These are phyloP conservation scores for Hystrix cristata DNA, from an alignment of 2,113 vertebrate species.

Conservation along the genomic window DNA sequence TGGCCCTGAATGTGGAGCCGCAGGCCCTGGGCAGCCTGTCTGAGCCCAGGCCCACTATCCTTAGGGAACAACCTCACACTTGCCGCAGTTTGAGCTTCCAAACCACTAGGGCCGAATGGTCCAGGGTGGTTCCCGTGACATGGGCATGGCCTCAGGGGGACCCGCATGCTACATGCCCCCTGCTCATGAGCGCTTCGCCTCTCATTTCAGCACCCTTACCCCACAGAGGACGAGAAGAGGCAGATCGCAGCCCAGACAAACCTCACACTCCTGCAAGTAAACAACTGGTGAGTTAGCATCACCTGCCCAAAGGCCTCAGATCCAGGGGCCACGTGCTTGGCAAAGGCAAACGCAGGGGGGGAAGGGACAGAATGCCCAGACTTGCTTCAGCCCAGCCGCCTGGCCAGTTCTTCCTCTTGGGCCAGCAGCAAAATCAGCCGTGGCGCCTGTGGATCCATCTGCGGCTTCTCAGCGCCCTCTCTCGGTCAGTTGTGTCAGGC, in stretches of 20 bases:
- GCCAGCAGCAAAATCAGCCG: background rate
- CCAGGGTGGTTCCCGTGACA: background rate
- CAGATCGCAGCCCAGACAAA: conserved; percentile 99
- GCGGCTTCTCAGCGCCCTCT: conserved; percentile 74
- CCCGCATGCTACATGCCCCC: background rate
- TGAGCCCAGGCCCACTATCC: background rate
- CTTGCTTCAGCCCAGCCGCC: background rate
- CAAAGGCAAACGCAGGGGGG: background rate
- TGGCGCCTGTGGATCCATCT: background rate
- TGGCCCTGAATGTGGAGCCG: background rate
- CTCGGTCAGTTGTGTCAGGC: conserved; percentile 50
- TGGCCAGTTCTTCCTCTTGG: background rate
- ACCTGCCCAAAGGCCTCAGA: background rate
- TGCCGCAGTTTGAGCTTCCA: background rate
- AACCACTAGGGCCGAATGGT: background rate
- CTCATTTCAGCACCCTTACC: conserved; percentile 95
- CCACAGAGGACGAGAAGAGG: conserved; percentile 99
- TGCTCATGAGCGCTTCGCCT: background rate
- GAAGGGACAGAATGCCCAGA: background rate
- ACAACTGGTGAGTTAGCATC: conserved; percentile 96
- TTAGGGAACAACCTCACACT: background rate
- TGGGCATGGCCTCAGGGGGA: background rate
- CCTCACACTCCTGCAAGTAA: conserved; percentile 98
- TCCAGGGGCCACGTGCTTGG: background rate
- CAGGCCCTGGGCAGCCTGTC: background rate